Percentiles rank a stretch among this genome's conserved stretches.
Evolutionary conservation across 2,113 vertebrate genomes (phyloP).

Genomic region (Lanius collurio): DNA sequence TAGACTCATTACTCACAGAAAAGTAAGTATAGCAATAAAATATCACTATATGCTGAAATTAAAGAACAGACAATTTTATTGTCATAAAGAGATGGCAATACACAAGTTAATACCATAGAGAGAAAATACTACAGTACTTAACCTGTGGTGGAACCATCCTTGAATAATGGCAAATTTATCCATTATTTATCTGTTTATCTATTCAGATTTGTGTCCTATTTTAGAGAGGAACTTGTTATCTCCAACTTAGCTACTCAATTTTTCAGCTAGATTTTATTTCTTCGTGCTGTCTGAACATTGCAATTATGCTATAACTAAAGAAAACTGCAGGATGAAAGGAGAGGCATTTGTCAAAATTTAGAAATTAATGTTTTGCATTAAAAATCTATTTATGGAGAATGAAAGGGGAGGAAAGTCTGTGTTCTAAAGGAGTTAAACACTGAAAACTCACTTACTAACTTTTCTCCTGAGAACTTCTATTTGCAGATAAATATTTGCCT

Average conservation of each 20-base stretch:
- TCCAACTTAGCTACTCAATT: background rate
- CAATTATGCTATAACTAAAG: background rate
- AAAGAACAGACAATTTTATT: background rate
- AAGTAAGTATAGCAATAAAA: background rate
- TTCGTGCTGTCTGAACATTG: background rate
- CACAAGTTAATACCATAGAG: background rate
- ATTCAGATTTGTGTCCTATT: background rate
- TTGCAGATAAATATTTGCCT: background rate
- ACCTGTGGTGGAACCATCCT: background rate
- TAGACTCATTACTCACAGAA: background rate
- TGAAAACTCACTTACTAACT: background rate
- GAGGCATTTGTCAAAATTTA: background rate
- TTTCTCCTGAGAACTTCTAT: background rate
- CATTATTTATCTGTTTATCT: background rate
- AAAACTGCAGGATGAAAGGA: background rate
- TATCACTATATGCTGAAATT: background rate
- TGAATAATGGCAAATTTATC: background rate
- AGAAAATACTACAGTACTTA: background rate
- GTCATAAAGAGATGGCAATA: background rate
- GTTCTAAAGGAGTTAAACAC: background rate
- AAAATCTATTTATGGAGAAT: background rate
- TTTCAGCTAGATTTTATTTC: background rate
- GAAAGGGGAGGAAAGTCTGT: background rate
- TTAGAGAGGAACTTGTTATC: background rate
- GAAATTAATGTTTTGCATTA: background rate